phyloP scores from a whole-genome alignment of 2,113 vertebrate species.

The Corythornis madagascariensis region DNA sequence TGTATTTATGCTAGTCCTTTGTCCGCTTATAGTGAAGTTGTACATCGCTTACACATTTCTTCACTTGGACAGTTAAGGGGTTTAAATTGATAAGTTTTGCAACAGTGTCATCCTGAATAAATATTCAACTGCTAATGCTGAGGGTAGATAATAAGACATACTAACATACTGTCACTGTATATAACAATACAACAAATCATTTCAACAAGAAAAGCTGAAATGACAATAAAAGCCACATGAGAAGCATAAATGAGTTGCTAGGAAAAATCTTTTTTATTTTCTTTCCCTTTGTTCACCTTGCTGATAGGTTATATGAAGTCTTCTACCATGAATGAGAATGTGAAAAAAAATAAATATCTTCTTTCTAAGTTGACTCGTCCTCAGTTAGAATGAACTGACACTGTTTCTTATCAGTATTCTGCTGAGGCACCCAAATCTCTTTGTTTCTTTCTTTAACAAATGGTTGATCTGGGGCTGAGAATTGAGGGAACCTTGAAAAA shows the following conservation, averaged over 20 bases:
- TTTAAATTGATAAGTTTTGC: neutral
- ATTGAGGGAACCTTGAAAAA: constrained; percentile 55
- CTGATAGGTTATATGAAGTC: neutral
- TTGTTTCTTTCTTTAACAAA: constrained; percentile 68
- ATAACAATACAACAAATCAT: neutral
- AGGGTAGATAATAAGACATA: neutral
- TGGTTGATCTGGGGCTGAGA: constrained; percentile 65
- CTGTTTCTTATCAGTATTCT: constrained; percentile 64
- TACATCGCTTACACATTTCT: accelerated
- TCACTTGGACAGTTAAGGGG: neutral
- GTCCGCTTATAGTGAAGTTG: neutral
- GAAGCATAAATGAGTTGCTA: neutral
- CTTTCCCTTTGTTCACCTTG: neutral
- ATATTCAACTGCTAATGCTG: neutral
- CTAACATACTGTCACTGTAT: neutral
- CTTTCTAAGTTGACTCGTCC: neutral
- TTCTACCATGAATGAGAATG: neutral
- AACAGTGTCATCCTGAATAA: neutral
- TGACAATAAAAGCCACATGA: neutral
- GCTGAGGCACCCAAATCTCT: constrained; percentile 2
- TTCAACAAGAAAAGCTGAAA: neutral
- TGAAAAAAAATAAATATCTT: neutral
- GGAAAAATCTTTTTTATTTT: neutral
- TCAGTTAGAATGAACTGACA: constrained; percentile 34
- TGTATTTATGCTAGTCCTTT: neutral